Base-by-base conservation (phyloP, 2,797 vertebrate species). In the Threskiornis aethiopicus region DNA sequence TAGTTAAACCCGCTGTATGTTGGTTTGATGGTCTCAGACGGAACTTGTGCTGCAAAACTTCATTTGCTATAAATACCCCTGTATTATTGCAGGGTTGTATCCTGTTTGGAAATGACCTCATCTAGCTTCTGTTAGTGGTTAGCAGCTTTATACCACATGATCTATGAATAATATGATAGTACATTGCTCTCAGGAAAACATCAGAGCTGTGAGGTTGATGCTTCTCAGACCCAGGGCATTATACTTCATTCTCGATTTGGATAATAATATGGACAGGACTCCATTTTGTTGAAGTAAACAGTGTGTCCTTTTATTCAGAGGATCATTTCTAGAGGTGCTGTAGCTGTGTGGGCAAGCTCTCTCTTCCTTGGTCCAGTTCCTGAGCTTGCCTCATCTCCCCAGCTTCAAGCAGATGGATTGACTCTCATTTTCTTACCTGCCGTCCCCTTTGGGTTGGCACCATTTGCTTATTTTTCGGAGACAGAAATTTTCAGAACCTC, bases 21-120 rank as follows among this genome's bases (percentile, higher is more conserved):
- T 69, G 92, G 55, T 73, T 84, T 92, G 65, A 46, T 87, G 55
- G 51, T 70, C 51, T 81, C 1, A 0, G 78, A 67, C 78, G 65
- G 61, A 94, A 73, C 84, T 83, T 47, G 41, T 1, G 5, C 89
- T 90, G 75, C 80, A 95, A 59, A 83, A 73, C 85, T 87, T 67
- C 9, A 25, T 93, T 94, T 96, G 73, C 96, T 97, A 52, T 98
- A 98, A 98, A 98, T 97, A 97, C 77, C 95, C 95, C 83, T 3
- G 3, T 92, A 77, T 88, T 92, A 93, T 95, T 97, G 89, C 81
- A 95, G 95, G 73, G 87, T 87, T 95, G 65, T 89, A 97, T 98
- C 98, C 97, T 98, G 98, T 97, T 94, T 97, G 96, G 97, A 97
- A 97, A 77, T 98, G 97, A 98, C 86, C 87, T 98, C 97, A 97